Conservation (phyloP, 1,140 invertebrate genomes). For the Sesamia nonagrioides region DNA sequence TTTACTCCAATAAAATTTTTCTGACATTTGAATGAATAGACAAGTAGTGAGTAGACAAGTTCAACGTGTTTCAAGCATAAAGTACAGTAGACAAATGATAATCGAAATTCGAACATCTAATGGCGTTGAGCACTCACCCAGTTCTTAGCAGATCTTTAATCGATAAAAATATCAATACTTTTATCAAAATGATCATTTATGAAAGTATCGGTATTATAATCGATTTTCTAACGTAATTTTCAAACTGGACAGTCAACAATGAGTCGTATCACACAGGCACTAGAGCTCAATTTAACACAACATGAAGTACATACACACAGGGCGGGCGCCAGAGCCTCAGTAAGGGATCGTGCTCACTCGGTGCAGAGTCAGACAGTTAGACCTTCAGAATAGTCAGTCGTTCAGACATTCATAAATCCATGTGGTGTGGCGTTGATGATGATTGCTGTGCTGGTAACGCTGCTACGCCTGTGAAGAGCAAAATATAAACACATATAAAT, state of each 20-base stretch:
- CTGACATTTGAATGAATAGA: not conserved
- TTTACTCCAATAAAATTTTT: not conserved
- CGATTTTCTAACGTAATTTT: too few relatives aligned
- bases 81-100: not conserved
- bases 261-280: not conserved
- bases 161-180: conserved; percentile 2
- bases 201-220: not conserved
- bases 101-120: conserved; percentile 6
- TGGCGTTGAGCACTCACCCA: conserved; percentile 1
- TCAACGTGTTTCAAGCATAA: not conserved
- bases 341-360: not conserved
- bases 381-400: not conserved
- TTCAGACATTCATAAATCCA: conserved; percentile 65
- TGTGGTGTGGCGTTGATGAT: conserved; percentile 46
- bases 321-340: conserved; percentile 9
- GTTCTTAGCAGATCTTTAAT: not conserved
- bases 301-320: not conserved
- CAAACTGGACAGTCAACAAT: not conserved
- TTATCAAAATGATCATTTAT: not conserved
- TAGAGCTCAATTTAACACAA: not conserved
- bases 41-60: not conserved
- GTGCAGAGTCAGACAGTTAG: not conserved
- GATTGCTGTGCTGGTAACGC: conserved; percentile 61
- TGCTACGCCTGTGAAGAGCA: conserved; percentile 61
- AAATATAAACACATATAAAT: not conserved